A percentile compares a stretch with the other conserved stretches of the same genome.
These are phyloP conservation scores for Phodopus roborovskii DNA, from an alignment of 2,113 vertebrate genomes.

Conservation along the genomic window DNA sequence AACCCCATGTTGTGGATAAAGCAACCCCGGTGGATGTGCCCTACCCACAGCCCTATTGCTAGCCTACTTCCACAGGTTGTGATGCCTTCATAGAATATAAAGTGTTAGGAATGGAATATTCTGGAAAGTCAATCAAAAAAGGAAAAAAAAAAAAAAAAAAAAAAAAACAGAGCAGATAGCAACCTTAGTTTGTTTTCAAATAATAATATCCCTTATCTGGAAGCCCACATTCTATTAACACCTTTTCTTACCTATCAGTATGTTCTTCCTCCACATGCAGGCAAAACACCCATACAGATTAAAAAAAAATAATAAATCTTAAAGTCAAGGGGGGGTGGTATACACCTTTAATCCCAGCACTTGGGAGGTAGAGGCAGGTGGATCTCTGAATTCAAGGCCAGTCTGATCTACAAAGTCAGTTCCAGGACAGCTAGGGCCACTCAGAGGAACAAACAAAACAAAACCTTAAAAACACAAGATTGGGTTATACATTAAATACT, in stretches of 20 bases:
- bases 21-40: neutral
- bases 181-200: neutral
- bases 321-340: neutral
- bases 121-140: neutral
- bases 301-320: neutral
- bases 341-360: neutral
- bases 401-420: neutral
- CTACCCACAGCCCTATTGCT: neutral
- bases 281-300: neutral
- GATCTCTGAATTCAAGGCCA: neutral
- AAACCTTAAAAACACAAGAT: neutral
- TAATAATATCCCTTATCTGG: too few species aligned
- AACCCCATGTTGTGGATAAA: neutral
- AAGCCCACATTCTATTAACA: neutral
- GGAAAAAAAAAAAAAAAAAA: too few species aligned
- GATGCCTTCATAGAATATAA: neutral
- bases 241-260: neutral
- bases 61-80: neutral
- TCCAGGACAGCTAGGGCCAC: neutral
- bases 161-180: neutral
- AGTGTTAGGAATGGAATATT: neutral
- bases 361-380: neutral
- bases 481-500: neutral
- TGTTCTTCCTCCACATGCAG: neutral
- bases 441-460: neutral